Conservation (phyloP, 92 coral and sea anemone genomes). For the Pocillopora grandis region DNA sequence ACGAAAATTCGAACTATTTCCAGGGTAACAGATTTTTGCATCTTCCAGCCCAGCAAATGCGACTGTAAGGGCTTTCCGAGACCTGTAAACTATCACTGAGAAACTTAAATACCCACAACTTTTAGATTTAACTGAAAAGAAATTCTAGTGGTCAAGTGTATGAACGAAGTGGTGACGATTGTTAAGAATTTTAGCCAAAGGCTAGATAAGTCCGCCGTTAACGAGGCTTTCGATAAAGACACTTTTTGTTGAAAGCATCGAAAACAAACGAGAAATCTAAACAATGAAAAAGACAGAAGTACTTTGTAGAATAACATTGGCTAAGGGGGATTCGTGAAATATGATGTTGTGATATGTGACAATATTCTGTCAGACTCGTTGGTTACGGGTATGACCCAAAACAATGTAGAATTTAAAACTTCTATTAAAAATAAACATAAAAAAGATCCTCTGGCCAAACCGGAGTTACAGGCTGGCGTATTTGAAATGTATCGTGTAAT, state of each 20-base stretch:
- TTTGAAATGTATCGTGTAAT: constrained; percentile 7
- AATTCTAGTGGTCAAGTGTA: neutral
- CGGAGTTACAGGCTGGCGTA: neutral
- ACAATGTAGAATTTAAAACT: neutral
- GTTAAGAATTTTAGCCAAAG: neutral
- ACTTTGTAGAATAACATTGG: constrained; percentile 1
- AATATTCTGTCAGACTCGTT: neutral
- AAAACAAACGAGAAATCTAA: neutral
- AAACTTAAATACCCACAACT: neutral
- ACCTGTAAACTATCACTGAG: neutral
- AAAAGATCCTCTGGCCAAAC: neutral
- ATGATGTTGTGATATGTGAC: neutral
- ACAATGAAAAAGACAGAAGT: neutral
- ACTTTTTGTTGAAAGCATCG: neutral
- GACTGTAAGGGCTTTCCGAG: neutral
- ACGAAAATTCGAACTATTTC: constrained; percentile 5
- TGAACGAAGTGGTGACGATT: neutral
- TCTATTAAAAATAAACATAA: neutral
- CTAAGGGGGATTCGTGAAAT: constrained; percentile 2
- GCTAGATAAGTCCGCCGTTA: neutral
- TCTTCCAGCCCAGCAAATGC: neutral
- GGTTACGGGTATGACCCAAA: neutral
- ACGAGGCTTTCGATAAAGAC: neutral
- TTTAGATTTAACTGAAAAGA: neutral
- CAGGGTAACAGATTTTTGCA: neutral